Percentiles rank a stretch among this genome's conserved stretches.
phyloP scores from a whole-genome alignment of 2,888 invertebrate species.

The Tetrapedia diversipes region DNA sequence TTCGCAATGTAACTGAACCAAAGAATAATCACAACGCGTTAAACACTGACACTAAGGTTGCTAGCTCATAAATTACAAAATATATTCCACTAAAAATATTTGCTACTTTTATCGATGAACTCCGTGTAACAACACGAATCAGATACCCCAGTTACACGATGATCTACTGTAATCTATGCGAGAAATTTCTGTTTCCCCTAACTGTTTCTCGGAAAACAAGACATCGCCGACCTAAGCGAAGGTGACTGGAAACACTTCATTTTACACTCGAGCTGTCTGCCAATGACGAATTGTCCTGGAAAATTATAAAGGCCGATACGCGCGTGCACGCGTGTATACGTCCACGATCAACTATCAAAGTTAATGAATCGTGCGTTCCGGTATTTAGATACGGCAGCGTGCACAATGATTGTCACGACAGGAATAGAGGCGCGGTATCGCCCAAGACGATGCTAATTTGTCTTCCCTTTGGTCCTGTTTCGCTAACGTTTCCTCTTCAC shows the following conservation, averaged over 20 bases:
- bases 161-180: neutral
- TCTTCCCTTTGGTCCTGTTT: slow-evolving; percentile 34
- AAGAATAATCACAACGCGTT: no score
- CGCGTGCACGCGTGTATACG: slow-evolving; percentile 51
- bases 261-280: neutral
- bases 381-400: slow-evolving; percentile 79
- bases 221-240: neutral
- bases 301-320: slow-evolving; percentile 17
- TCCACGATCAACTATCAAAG: slow-evolving; percentile 68
- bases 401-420: slow-evolving; percentile 57
- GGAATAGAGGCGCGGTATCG: slow-evolving; percentile 60
- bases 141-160: no score
- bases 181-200: neutral
- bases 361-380: slow-evolving; percentile 81
- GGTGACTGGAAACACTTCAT: neutral
- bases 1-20: no score
- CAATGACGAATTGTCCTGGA: slow-evolving; percentile 4
- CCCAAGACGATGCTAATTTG: slow-evolving; percentile 64
- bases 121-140: no score
- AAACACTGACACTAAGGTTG: no score
- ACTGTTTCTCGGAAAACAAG: neutral
- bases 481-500: slow-evolving; percentile 64
- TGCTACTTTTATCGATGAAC: no score
- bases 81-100: no score
- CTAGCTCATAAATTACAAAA: no score